phyloP scores from a whole-genome alignment of 2,797 vertebrate genomes.

The Masticophis lateralis region DNA sequence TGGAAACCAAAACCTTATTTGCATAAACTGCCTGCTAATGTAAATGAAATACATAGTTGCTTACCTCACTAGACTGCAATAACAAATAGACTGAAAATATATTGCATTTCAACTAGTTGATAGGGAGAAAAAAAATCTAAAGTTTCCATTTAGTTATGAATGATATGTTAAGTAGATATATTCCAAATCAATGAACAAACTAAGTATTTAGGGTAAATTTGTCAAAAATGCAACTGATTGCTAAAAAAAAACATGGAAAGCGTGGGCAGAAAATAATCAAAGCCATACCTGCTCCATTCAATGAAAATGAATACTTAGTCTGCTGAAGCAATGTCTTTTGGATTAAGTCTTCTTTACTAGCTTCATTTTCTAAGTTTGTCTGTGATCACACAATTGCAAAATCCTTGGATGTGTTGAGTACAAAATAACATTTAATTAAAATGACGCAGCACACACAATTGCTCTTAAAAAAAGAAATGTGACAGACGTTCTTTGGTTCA shows the following conservation, averaged over 20 bases:
- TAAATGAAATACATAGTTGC: not conserved
- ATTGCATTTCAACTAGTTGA: not conserved
- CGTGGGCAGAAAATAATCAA: not conserved
- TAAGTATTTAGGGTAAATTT: not conserved
- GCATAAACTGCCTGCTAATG: not conserved
- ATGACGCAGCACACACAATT: not conserved
- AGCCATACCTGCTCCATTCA: not conserved
- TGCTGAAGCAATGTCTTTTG: not conserved
- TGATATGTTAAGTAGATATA: not conserved
- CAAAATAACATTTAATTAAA: not conserved
- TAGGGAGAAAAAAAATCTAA: not conserved
- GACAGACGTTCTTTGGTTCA: not conserved
- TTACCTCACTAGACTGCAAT: not conserved
- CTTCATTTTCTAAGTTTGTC: not conserved
- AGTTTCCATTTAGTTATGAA: not conserved
- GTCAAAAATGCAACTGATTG: not conserved
- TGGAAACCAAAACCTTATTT: slow-evolving; percentile 2
- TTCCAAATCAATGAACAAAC: not conserved
- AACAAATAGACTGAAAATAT: not conserved
- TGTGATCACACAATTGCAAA: not conserved
- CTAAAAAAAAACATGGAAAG: not conserved
- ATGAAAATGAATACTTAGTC: not conserved
- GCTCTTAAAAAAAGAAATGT: not conserved
- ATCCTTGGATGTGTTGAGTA: not conserved
- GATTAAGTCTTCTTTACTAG: not conserved